Base-by-base conservation (phyloP, 2,113 vertebrate species). In the Xerus inauris region DNA sequence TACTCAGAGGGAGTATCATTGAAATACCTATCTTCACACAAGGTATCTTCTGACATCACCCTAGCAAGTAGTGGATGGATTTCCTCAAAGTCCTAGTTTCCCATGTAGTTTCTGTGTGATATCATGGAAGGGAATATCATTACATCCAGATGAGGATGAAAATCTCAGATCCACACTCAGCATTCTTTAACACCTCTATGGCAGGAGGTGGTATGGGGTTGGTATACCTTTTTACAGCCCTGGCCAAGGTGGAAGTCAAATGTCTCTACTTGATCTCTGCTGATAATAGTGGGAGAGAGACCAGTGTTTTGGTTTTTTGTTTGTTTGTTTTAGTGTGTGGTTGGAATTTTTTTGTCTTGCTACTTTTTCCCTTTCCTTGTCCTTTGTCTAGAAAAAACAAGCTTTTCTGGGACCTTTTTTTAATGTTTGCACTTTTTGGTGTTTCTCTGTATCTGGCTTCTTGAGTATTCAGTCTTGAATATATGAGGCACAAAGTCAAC, bases 261-360 rank as follows among this genome's bases (percentile, higher is more conserved):
- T n/a, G 9, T 79, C 26, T 26, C 35, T 35, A 67, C 59, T 83
- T 94, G 45, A 30, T 72, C 38, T 87, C 90, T 88, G 40, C 19
- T 91, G 88, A 73, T 17, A 73, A 13, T 77, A 32, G 17, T 83
- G 20, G 35, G 17, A 20, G 4, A 64, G 20, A 2, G 24, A 14
- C 8, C 87, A n/a, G n/a, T n/a, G n/a, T n/a, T n/a, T n/a, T n/a
- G n/a, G n/a, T n/a, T n/a, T n/a, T n/a, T n/a, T n/a, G n/a, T n/a
- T n/a, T n/a, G n/a, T n/a, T n/a, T n/a, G n/a, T n/a, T n/a, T n/a
- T n/a, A n/a, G n/a, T n/a, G n/a, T n/a, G n/a, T n/a, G 14, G 4
- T 45, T 90, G 11, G 12, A 49, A 12, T 79, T 91, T 94, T 94
- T 91, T 38, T 84, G 45, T 82, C 71, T 91, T 95, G 45, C 40